Evolutionary conservation across 2,888 invertebrate species (phyloP), one percentile per base, ranked within the genome.

Genomic region (Cryptocheilus praepositus): DNA sequence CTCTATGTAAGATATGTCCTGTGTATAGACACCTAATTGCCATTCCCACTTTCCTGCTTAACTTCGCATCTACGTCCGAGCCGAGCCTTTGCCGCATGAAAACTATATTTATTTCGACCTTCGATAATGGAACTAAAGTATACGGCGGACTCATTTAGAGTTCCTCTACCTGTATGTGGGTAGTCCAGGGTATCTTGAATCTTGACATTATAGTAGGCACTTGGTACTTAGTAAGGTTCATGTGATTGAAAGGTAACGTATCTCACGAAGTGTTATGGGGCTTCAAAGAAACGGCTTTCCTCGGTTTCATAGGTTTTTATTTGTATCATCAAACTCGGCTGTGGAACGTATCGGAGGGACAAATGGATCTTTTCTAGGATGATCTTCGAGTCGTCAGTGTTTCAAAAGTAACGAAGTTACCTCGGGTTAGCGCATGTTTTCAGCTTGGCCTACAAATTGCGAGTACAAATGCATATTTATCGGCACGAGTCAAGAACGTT

Each of bases 171-270:
- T 64, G 64, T 73, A 73, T 70, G 73, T 73, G 81, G 81, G 81
- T 80, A 80, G 80, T 77, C 77, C 82, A 80, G 83, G 82, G 85
- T 83, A 84, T 82, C 81, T 82, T 73, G 79, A 82, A 79, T 81
- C 81, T 80, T 73, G 79, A 83, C 80, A 77, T 79, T 80, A 81
- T 77, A 80, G 79, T 83, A 82, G 86, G 85, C 86, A 85, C 78
- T 83, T 79, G 83, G 84, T 86, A 86, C 86, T 86, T 86, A 86
- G 82, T 74, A 81, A 76, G 78, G 74, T 80, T 78, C 82, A 71
- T 81, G 79, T 73, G 79, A 79, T 77, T 69, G 70, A 77, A 59
- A 28, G 22, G 36, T 61, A 55, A 59, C 28, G 49, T 46, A 45
- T 68, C 64, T 43, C 46, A 36, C 22, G 16, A 57, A 43, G 57